Conservation (phyloP, 2,797 vertebrate genomes). For the Hephaestus fuliginosus region DNA sequence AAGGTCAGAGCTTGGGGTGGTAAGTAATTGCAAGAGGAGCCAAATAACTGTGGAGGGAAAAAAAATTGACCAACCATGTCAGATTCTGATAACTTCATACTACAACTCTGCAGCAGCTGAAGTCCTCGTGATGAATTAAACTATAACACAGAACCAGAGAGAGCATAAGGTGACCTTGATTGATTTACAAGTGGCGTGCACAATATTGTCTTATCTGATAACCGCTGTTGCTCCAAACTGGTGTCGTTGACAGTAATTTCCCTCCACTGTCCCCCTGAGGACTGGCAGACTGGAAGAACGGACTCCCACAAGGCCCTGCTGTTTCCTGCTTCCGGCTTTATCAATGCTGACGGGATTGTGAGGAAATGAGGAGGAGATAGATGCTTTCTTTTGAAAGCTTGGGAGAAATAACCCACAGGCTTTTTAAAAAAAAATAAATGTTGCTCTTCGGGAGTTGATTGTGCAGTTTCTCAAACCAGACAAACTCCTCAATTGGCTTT, state of each 20-base stretch:
- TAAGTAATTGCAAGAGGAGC: conserved; percentile 16
- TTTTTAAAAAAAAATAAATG: conserved; percentile 8
- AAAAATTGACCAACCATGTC: conserved; percentile 22
- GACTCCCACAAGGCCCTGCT: conserved; percentile 54
- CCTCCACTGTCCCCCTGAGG: conserved; percentile 35
- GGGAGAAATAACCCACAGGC: conserved; percentile 20
- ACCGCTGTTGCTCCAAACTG: conserved; percentile 43
- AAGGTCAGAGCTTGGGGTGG: conserved; percentile 56
- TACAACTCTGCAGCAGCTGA: conserved; percentile 23
- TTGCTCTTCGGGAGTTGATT: conserved; percentile 11
- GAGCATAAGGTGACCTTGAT: conserved; percentile 72
- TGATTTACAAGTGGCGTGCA: conserved; percentile 66
- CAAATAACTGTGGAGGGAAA: conserved; percentile 16
- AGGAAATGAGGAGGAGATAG: conserved; percentile 58
- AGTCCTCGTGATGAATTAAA: conserved; percentile 41
- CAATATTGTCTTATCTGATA: conserved; percentile 70
- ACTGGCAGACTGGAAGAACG: conserved; percentile 22
- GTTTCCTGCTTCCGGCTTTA: conserved; percentile 63
- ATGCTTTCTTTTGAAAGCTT: conserved; percentile 18
- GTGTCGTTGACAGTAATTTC: conserved; percentile 60
- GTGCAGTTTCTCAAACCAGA: conserved; percentile 17
- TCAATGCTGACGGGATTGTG: conserved; percentile 46
- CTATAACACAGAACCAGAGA: conserved; percentile 52
- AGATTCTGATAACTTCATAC: conserved; percentile 14
- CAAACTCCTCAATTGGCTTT: conserved; percentile 37